Conservation (phyloP, 2,113 vertebrate species). For the Lichenostomus cassidix region DNA sequence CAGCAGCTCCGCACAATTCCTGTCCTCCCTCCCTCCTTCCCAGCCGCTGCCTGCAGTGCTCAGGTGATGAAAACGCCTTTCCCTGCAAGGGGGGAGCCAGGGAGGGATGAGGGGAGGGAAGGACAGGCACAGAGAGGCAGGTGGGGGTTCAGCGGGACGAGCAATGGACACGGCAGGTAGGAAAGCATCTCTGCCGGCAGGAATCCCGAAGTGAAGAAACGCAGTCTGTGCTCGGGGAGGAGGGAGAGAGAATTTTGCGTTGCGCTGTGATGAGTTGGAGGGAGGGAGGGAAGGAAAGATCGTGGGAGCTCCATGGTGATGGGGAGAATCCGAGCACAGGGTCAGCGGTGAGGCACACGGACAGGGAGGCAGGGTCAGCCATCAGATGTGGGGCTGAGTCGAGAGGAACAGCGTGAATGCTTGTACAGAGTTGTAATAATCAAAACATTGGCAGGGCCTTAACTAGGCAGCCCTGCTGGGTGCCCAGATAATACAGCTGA, state of each 20-base stretch:
- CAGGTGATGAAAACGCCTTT: not conserved
- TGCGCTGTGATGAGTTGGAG: not conserved
- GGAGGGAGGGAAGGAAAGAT: not conserved
- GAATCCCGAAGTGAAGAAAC: not conserved
- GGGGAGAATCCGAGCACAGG: not conserved
- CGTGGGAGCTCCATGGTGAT: not conserved
- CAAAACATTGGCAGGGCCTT: constrained; percentile 43
- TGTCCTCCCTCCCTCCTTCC: not conserved
- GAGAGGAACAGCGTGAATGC: constrained; percentile 42
- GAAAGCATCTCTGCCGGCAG: not conserved
- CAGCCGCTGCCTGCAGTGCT: not conserved
- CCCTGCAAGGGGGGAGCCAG: not conserved
- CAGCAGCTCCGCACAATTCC: not conserved
- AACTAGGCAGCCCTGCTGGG: constrained; percentile 47
- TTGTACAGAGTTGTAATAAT: constrained; percentile 36
- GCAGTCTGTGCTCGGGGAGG: rapidly evolving
- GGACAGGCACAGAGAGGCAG: not conserved
- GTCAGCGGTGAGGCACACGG: not conserved
- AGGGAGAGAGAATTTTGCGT: not conserved
- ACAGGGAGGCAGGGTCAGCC: constrained; percentile 13
- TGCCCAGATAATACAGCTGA: constrained; percentile 3
- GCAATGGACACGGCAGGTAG: not conserved
- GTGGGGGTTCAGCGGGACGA: not conserved
- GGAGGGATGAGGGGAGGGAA: not conserved
- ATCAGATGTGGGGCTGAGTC: not conserved